phyloP scores from a whole-genome alignment of 2,797 vertebrate genomes.

The Anomalospiza imberbis region DNA sequence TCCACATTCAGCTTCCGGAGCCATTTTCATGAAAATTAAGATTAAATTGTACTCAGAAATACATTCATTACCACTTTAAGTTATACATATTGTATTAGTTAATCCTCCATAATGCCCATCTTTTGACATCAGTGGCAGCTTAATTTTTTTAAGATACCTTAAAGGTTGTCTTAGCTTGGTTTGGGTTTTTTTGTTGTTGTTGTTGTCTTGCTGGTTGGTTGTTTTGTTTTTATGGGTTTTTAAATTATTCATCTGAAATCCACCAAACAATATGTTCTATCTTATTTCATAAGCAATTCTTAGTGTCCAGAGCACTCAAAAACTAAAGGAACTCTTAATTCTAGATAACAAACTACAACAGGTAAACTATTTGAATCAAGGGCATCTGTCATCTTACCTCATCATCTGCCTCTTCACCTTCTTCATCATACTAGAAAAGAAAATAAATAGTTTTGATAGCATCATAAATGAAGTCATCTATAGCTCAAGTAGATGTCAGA shows the following conservation, averaged over 20 bases:
- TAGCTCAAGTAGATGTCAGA: neutral
- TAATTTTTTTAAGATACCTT: neutral
- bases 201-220: neutral
- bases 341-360: neutral
- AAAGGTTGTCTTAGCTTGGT: neutral
- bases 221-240: neutral
- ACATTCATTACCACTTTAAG: neutral
- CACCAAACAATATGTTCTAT: neutral
- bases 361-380: neutral
- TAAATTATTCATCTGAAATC: neutral
- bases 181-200: neutral
- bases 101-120: neutral
- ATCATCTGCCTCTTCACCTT: conserved; percentile 96
- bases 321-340: neutral
- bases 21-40: neutral
- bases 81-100: neutral
- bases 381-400: conserved; percentile 82
- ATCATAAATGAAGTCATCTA: neutral
- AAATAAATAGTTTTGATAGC: neutral
- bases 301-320: neutral
- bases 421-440: conserved; percentile 92
- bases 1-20: neutral
- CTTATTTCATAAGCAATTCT: neutral
- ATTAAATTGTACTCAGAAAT: neutral
- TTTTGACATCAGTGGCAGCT: neutral